Evolutionary conservation across 2,113 vertebrate genomes (phyloP).

Genomic region (Okapia johnstoni): DNA sequence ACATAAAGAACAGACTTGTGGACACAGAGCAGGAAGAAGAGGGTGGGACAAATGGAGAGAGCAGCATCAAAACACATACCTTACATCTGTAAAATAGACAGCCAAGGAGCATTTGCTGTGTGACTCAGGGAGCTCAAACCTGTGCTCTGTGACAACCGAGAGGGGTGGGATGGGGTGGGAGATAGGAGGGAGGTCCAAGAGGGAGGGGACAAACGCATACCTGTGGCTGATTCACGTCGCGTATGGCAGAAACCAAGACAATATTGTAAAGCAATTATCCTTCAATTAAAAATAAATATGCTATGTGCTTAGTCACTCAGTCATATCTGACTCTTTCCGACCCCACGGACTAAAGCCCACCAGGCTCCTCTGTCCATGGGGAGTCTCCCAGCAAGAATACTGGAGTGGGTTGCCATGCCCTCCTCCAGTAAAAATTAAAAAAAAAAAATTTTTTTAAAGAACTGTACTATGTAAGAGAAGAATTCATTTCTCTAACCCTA

Average conservation of each 20-base stretch:
- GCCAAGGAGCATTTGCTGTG: neutral
- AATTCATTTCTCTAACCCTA: neutral
- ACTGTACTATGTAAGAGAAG: neutral
- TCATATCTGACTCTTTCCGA: neutral
- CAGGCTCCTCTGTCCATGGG: neutral
- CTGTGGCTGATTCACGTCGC: neutral
- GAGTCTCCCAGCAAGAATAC: neutral
- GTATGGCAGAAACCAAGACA: neutral
- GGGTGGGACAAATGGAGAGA: neutral
- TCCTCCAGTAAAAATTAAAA: neutral
- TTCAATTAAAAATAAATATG: too few species aligned
- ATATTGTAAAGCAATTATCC: too few species aligned
- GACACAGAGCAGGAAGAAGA: neutral
- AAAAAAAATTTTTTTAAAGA: neutral
- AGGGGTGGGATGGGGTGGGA: neutral
- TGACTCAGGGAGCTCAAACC: neutral
- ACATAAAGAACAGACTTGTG: neutral
- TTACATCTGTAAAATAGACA: accelerated
- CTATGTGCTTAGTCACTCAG: too few species aligned
- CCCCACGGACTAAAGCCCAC: neutral
- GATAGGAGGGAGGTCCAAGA: neutral
- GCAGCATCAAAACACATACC: neutral
- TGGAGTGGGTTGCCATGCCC: neutral
- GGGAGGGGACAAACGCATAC: neutral
- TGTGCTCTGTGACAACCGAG: neutral